phyloP scores from a whole-genome alignment of 2,797 vertebrate species.

The Rhadinocentrus ornatus region DNA sequence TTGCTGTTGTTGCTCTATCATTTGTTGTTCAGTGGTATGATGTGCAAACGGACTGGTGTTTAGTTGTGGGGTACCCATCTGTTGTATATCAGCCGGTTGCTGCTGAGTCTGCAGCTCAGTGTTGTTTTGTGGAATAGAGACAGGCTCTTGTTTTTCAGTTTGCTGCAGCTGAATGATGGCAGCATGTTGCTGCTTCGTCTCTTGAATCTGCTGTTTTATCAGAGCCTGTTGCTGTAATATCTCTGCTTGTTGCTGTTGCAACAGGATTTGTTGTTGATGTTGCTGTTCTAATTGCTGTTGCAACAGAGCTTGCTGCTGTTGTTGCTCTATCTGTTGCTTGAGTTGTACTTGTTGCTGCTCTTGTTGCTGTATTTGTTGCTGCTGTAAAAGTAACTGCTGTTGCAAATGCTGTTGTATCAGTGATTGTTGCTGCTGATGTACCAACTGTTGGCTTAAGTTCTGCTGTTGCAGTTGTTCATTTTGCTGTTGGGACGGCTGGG shows the following conservation, averaged over 20 bases:
- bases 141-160: conserved; percentile 69
- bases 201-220: conserved; percentile 74
- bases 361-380: conserved; percentile 72
- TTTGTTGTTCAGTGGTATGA: conserved; percentile 63
- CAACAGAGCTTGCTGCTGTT: conserved; percentile 74
- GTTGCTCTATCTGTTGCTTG: conserved; percentile 71
- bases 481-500: conserved; percentile 68
- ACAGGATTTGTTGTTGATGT: conserved; percentile 65
- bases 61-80: conserved; percentile 57
- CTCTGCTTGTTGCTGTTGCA: conserved; percentile 77
- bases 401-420: conserved; percentile 74
- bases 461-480: conserved; percentile 73
- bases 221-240: conserved; percentile 72
- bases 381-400: conserved; percentile 71
- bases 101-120: conserved; percentile 70
- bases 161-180: conserved; percentile 66
- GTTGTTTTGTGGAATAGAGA: conserved; percentile 58
- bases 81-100: conserved; percentile 67
- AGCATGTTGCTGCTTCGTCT: conserved; percentile 70
- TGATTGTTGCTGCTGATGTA: conserved; percentile 77
- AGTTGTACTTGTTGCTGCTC: conserved; percentile 72
- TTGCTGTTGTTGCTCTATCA: conserved; percentile 72
- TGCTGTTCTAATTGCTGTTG: conserved; percentile 78
- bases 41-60: conserved; percentile 61
- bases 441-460: conserved; percentile 61